Base-by-base conservation (phyloP, 2,113 vertebrate genomes). In the Notothenia rossii region DNA sequence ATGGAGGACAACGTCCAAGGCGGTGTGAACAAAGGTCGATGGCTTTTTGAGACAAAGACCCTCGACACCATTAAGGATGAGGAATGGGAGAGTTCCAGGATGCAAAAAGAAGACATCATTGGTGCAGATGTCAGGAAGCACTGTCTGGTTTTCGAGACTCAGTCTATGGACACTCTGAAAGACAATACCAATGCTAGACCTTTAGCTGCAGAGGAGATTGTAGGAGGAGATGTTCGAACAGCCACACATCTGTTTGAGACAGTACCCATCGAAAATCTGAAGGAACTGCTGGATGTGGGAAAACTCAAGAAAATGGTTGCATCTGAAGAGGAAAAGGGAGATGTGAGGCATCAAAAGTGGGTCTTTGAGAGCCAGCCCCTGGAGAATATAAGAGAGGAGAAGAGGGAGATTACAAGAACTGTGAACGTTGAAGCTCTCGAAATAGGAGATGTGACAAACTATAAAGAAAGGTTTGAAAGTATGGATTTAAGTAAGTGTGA, bases 281-380 rank as follows among this genome's bases (percentile, higher is more conserved):
- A 96, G 87, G 96, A 97, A n/a, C 95, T 95, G 74, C 74, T 84
- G 4, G 95, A 97, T 78, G 92, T 96, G 43, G 96, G 96, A 22
- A 97, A 96, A 85, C 94, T 98, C 61, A 83, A 94, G 87, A 97
- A 96, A 90, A 91, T 93, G 56, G 84, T 92, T 13, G 91, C 96
- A 8, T 95, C 95, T 17, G 95, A 97, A 50, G 96, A 98, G 74
- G 97, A 98, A 88, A 97, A 95, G 64, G 97, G 97, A 0, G 96
- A 98, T 13, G 97, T 98, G 61, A 96, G 94, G 55, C 97, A 97
- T 86, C 97, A 97, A 20, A 97, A 93, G 88, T 97, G 96, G 97
- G 81, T 97, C 71, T 98, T 98, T 89, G 97, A 98, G 90, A 97
- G 96, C 72, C 95, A 96, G 73, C 95, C 96, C 3, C 93, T 98